Evolutionary conservation across 2,797 vertebrate species (phyloP).

Genomic region (Argentina silus): DNA sequence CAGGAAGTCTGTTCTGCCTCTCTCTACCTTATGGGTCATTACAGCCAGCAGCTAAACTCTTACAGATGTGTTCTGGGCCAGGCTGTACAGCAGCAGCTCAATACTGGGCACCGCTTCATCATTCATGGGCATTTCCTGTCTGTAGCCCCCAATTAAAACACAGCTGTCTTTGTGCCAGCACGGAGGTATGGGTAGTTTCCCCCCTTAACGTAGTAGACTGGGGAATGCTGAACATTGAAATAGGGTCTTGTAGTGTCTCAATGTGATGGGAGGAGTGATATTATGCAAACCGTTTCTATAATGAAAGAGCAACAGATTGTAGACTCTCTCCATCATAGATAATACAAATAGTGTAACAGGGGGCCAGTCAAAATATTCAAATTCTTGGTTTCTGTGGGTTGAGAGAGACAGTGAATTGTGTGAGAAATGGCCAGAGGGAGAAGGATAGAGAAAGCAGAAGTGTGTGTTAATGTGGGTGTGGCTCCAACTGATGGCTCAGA

Average conservation of each 20-base stretch:
- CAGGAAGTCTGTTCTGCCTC: constrained; percentile 44
- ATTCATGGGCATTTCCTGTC: constrained; percentile 78
- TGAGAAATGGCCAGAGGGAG: background rate
- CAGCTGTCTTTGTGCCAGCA: constrained; percentile 64
- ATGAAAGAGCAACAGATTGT: background rate
- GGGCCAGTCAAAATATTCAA: background rate
- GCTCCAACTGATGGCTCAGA: background rate
- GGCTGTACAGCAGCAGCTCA: constrained; percentile 43
- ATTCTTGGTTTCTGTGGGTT: background rate
- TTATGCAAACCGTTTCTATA: background rate
- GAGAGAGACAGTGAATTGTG: background rate
- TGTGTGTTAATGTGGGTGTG: background rate
- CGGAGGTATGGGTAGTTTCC: constrained; percentile 41
- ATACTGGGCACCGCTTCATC: constrained; percentile 64
- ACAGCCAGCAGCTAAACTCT: constrained; percentile 76
- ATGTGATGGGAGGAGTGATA: background rate
- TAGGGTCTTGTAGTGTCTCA: background rate
- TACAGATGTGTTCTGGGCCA: constrained; percentile 74
- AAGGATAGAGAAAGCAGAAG: background rate
- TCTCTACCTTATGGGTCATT: constrained; percentile 52
- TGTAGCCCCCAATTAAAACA: constrained; percentile 67
- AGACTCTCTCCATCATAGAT: background rate
- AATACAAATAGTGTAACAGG: background rate
- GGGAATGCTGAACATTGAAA: background rate
- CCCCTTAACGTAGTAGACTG: background rate